Base-by-base conservation (phyloP, 1,140 invertebrate species). In the Reticulitermes speratus region DNA sequence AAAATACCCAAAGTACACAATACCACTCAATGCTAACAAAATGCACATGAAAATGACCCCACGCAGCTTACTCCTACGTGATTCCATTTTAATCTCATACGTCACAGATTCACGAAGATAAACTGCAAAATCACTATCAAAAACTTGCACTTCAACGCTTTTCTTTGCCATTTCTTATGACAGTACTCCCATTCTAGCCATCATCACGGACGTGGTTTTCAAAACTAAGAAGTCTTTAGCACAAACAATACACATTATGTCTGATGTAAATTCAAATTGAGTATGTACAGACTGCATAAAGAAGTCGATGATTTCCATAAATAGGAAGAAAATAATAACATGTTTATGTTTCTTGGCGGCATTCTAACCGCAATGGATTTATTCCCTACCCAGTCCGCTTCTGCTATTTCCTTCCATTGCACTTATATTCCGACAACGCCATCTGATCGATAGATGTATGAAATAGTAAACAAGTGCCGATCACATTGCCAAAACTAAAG, bases 1-100 rank as follows among this genome's bases (percentile, higher is more conserved):
- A 89, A 97, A 97, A 91, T 97, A 97, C 88, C 96, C 96, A 89
- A 97, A 95, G 89, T 96, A 96, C 87, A 97, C 93, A 90, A 97
- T 96, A 85, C 96, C 96, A 89, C 95, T 95, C 45, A 97, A 91
- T 87, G 95, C 95, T 88, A 97, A 92, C 88, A 95, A 91, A 88
- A 96, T 92, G 91, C 96, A 97, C 90, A 96, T 93, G 88, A 96
- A 92, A 89, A 95, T 94, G 89, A 97, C 93, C 91, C 94, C 94
- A 89, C 95, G 94, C 89, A 96, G 92, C 90, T 94, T 94, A 55
- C 87, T 88, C 81, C 88, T 89, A 87, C 94, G 94, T 89, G 94
- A 93, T 92, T 96, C 95, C 94, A 95, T 95, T 93, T 95, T 95
- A 89, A 95, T 95, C 93, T 95, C 94, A 93, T 95, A 95, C 88